A percentile compares a stretch with the other conserved stretches of the same genome.
These are phyloP conservation scores for Neosilurus hyrtlii DNA, from an alignment of 2,797 vertebrate species.

Conservation along the genomic window DNA sequence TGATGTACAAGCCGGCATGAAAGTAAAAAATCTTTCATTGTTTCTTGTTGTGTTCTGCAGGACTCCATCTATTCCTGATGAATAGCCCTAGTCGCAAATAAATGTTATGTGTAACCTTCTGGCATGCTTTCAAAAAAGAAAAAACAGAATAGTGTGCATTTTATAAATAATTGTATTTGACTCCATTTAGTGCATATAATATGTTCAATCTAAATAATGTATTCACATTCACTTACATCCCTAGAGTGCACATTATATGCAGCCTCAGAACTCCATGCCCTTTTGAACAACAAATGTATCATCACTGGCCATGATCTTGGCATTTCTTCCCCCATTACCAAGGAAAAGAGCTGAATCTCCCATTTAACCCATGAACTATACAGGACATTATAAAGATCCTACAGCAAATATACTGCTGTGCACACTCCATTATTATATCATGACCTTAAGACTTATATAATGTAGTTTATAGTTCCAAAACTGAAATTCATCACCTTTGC, in stretches of 20 bases:
- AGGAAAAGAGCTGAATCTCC: neutral
- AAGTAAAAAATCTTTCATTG: neutral
- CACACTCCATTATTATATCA: neutral
- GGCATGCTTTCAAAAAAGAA: neutral
- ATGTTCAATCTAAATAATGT: neutral
- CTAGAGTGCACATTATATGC: neutral
- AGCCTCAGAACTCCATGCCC: neutral
- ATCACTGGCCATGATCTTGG: neutral
- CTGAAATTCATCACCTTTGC: neutral
- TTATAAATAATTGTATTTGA: neutral
- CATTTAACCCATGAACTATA: neutral
- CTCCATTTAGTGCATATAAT: neutral
- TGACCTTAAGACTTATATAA: neutral
- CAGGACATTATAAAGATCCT: neutral
- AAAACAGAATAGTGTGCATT: neutral
- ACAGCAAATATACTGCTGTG: neutral
- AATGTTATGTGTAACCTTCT: neutral
- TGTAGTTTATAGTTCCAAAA: neutral
- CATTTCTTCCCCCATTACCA: slow-evolving; percentile 1
- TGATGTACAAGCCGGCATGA: neutral
- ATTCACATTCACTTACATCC: neutral
- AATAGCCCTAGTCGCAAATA: neutral
- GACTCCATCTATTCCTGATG: neutral
- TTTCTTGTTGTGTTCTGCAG: neutral
- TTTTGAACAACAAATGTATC: slow-evolving; percentile 3